Evolutionary conservation across 2,797 vertebrate genomes (phyloP), one percentile per base, ranked within the genome.

Genomic region (Halcyon leucocephala): DNA sequence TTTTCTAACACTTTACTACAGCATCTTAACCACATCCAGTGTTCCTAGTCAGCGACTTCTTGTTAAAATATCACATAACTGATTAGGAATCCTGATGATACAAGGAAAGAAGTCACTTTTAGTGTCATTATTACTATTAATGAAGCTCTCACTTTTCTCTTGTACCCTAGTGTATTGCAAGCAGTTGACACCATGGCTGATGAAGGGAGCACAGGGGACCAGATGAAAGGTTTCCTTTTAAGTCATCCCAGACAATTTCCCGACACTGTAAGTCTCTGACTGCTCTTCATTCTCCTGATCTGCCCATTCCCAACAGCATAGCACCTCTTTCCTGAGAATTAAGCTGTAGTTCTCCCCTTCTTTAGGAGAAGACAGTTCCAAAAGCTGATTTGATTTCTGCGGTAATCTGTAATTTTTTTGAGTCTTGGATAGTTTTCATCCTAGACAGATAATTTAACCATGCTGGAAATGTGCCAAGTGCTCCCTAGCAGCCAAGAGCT

Each of bases 361-460:
- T 86, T 85, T 44, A 71, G 73, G 18, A 82, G 29, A 61, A 76
- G 69, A 26, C 7, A 15, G 44, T 64, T 93, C 41, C 57, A 87
- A 91, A 82, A 87, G 26, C 18, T 55, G 26, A 41, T 83, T 64
- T 39, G 15, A 78, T 65, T 90, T 87, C 71, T 92, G 55, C 24
- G 67, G 33, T 71, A 16, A 67, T 73, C 26, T 71, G 37, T 67
- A 14, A 67, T 73, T 85, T 69, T 57, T 46, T 66, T 72, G 66
- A 89, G 44, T 33, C 65, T 86, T 89, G 58, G 57, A 69, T 35
- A 83, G 61, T 81, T 83, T 79, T 51, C 80, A 90, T 70, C 58
- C 82, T 87, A 92, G 37, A 77, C 76, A 93, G 79, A 81, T 14
- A 87, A 86, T 54, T 89, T 84, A 93, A 86, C n/a, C 12, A 25